A percentile compares a stretch with the other conserved stretches of the same genome.
Evolutionary conservation across 2,888 invertebrate species (phyloP).

Genomic region (Drosophila gaucha): DNA sequence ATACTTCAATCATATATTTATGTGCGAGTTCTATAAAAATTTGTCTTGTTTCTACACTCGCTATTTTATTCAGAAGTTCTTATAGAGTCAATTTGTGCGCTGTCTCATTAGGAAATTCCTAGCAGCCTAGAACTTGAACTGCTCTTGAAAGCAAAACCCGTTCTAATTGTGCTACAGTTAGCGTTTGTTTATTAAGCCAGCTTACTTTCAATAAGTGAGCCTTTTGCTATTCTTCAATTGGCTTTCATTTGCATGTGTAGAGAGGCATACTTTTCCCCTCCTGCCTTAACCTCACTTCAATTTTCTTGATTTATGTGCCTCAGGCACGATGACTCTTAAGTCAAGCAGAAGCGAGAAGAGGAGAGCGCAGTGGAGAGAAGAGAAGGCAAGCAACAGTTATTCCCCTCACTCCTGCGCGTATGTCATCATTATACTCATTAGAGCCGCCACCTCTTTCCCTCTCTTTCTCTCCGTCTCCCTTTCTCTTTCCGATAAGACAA

Average conservation of each 20-base stretch:
- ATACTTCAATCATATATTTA: no score
- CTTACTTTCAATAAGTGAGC: neutral
- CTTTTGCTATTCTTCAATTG: neutral
- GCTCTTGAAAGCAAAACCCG: neutral
- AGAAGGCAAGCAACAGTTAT: constrained; percentile 51
- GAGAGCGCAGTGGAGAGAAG: constrained; percentile 19
- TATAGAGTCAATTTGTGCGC: no score
- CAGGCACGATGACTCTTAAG: constrained; percentile 25
- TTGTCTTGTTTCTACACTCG: no score
- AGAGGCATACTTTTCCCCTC: constrained; percentile 1
- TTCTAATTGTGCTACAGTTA: neutral
- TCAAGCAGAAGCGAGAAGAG: constrained; percentile 40
- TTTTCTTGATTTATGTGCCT: constrained; percentile 36
- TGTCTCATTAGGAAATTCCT: no score
- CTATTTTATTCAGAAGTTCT: no score
- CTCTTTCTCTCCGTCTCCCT: neutral
- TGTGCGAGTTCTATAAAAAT: no score
- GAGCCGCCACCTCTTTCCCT: neutral
- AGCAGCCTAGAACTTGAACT: neutral
- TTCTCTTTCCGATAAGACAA: constrained; percentile 27
- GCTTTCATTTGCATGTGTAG: constrained; percentile 16
- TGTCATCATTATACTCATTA: constrained; percentile 64
- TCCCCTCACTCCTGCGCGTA: constrained; percentile 15
- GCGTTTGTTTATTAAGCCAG: neutral
- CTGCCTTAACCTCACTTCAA: constrained; percentile 7